These are phyloP conservation scores for Cremastinae sp. DNA, from an alignment of 2,888 invertebrate species.

Conservation along the genomic window DNA sequence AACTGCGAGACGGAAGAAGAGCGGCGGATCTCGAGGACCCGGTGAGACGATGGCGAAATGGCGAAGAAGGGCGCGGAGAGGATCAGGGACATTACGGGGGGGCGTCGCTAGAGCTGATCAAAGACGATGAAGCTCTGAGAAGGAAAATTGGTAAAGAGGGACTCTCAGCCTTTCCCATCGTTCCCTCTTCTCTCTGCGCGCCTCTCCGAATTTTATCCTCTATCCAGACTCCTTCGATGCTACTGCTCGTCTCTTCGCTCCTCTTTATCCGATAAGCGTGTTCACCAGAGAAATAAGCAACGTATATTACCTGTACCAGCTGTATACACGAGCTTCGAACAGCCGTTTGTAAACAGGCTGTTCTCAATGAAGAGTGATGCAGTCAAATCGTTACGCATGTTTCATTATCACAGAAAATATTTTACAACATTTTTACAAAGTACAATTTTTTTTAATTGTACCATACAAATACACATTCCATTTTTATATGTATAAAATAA, in stretches of 20 bases:
- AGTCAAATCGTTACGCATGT: no score
- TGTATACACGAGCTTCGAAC: no score
- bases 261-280: no score
- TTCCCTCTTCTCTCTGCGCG: constrained; percentile 12
- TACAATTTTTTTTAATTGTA: no score
- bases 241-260: constrained; percentile 34
- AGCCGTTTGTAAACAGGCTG: no score
- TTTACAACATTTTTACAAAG: no score
- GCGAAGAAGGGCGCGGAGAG: constrained; percentile 42
- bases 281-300: no score
- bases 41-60: constrained; percentile 40
- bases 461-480: no score
- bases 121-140: constrained; percentile 78
- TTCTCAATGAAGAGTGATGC: no score
- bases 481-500: no score
- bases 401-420: no score
- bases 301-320: no score
- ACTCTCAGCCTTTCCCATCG: constrained; percentile 61
- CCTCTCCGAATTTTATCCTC: neutral
- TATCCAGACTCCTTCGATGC: constrained; percentile 56
- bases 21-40: constrained; percentile 38
- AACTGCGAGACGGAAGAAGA: constrained; percentile 37
- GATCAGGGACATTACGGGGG: constrained; percentile 73
- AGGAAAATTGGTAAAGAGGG: constrained; percentile 79
- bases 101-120: constrained; percentile 78